Percentiles rank a stretch among this genome's conserved stretches.
Evolutionary conservation across 2,797 vertebrate genomes (phyloP).

Genomic region (Sitta carolinensis): DNA sequence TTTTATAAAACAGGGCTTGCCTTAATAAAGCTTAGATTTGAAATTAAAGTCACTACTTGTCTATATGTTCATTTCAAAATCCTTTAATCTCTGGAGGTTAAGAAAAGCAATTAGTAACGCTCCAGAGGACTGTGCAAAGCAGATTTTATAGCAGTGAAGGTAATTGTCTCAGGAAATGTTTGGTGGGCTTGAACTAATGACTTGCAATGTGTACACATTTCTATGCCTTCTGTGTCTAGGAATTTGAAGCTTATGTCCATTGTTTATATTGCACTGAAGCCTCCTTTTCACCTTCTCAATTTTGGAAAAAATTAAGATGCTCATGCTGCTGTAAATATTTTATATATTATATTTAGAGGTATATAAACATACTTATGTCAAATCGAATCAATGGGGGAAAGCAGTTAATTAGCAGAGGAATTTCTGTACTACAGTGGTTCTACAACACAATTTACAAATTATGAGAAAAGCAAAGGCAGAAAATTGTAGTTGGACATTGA

Average conservation of each 20-base stretch:
- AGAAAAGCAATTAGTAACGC: slow-evolving; percentile 66
- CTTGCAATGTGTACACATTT: slow-evolving; percentile 39
- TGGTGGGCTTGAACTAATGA: slow-evolving; percentile 59
- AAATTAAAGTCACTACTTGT: slow-evolving; percentile 55
- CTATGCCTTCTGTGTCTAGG: neutral
- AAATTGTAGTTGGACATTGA: neutral
- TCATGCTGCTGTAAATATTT: neutral
- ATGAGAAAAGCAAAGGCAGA: neutral
- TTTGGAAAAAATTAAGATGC: neutral
- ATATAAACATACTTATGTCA: neutral
- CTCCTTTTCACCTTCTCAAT: neutral
- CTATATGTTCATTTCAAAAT: slow-evolving; percentile 65
- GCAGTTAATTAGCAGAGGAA: neutral
- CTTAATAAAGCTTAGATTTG: slow-evolving; percentile 53
- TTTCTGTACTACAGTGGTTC: neutral
- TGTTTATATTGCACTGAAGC: neutral
- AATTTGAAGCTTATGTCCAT: slow-evolving; percentile 19
- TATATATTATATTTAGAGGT: neutral
- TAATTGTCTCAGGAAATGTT: slow-evolving; percentile 67
- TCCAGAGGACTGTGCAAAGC: slow-evolving; percentile 54
- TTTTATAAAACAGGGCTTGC: slow-evolving; percentile 19
- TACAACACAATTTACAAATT: neutral
- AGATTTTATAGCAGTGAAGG: slow-evolving; percentile 62
- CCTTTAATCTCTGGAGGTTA: slow-evolving; percentile 67
- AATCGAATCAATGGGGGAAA: neutral